Conservation (phyloP, 2,888 invertebrate genomes). For the Argyra leucocephala region DNA sequence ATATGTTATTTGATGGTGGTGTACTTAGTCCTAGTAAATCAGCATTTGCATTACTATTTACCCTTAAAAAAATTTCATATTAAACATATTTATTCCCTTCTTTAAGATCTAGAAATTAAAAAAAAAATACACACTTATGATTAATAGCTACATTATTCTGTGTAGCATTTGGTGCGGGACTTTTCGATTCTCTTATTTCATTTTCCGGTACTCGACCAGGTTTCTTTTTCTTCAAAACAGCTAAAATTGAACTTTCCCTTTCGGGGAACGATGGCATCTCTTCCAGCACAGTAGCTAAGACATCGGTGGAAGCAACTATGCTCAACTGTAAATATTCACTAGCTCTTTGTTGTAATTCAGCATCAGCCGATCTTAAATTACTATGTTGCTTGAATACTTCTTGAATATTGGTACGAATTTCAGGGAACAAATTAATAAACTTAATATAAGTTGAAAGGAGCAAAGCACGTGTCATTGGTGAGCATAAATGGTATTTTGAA, state of each 20-base stretch:
- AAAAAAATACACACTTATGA: conserved; percentile 38
- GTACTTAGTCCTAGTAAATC: conserved; percentile 83
- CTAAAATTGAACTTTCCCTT: conserved; percentile 92
- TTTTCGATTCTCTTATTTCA: conserved; percentile 72
- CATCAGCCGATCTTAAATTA: conserved; percentile 93
- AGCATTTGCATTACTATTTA: conserved; percentile 51
- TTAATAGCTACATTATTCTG: conserved; percentile 45
- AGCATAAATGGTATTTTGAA: conserved; percentile 97
- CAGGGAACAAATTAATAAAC: conserved; percentile 97
- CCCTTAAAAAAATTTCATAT: conserved; percentile 23
- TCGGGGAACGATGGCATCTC: conserved; percentile 99
- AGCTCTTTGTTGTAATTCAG: conserved; percentile 94
- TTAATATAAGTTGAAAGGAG: conserved; percentile 97
- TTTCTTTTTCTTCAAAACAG: conserved; percentile 96
- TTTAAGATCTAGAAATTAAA: no score
- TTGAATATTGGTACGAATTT: conserved; percentile 91
- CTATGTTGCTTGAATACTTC: conserved; percentile 90
- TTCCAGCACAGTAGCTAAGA: conserved; percentile 93
- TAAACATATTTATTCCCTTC: background rate
- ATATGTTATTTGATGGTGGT: conserved; percentile 59
- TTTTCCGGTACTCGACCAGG: conserved; percentile 89
- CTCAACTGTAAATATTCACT: conserved; percentile 96
- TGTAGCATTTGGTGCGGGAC: conserved; percentile 49
- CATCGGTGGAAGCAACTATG: conserved; percentile 92
- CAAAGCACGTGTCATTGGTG: conserved; percentile 91